Evolutionary conservation across 2,888 invertebrate species (phyloP).

Genomic region (Smittia sp.): DNA sequence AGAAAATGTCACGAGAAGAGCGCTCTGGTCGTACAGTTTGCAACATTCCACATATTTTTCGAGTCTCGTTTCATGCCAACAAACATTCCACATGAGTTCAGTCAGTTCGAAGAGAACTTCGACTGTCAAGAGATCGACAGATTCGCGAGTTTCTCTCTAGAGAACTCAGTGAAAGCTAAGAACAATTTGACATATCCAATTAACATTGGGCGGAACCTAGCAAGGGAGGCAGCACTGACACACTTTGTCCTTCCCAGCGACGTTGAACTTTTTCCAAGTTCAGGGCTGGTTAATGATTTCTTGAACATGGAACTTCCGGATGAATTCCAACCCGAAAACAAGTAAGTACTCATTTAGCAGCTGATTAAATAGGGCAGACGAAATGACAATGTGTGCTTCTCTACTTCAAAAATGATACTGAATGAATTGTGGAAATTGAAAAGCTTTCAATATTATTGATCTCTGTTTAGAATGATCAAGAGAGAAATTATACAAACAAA

Average conservation of each 20-base stretch:
- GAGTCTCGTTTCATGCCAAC: slow-evolving; percentile 59
- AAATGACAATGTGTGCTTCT: too few relatives aligned
- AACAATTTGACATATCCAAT: slow-evolving; percentile 80
- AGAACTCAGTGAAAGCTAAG: slow-evolving; percentile 58
- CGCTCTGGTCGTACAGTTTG: slow-evolving; percentile 57
- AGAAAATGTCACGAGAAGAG: slow-evolving; percentile 57
- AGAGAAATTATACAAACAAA: background rate
- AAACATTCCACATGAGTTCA: slow-evolving; percentile 45
- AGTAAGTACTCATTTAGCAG: background rate
- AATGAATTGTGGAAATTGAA: background rate
- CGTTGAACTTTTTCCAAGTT: slow-evolving; percentile 82
- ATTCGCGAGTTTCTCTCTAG: slow-evolving; percentile 57
- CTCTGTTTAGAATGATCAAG: too few relatives aligned
- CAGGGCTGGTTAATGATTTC: slow-evolving; percentile 72
- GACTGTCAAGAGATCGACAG: background rate
- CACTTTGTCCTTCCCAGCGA: slow-evolving; percentile 79
- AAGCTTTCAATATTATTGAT: too few relatives aligned
- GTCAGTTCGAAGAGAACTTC: too few relatives aligned
- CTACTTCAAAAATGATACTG: slow-evolving; percentile 49
- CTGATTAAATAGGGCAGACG: too few relatives aligned
- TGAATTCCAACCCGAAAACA: background rate
- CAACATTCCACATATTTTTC: slow-evolving; percentile 66
- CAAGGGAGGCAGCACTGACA: slow-evolving; percentile 73
- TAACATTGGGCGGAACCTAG: slow-evolving; percentile 82
- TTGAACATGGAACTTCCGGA: slow-evolving; percentile 55